Evolutionary conservation across 1,140 invertebrate genomes (phyloP), one percentile per base, ranked within the genome.

Genomic region (Leptinotarsa defecta): DNA sequence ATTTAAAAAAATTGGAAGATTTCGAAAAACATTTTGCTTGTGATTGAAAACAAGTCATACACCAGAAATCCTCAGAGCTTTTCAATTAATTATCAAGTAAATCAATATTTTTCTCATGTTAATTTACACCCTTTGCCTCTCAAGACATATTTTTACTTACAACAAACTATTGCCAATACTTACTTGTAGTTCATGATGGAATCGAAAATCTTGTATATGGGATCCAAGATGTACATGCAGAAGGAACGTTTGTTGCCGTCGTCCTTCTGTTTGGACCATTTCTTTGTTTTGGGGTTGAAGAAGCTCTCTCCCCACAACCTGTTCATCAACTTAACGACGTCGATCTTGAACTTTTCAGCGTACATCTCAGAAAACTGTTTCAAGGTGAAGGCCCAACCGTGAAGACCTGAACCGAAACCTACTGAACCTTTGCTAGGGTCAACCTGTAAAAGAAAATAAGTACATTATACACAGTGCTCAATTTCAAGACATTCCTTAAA

Each of bases 361-460:
- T 99, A 99, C 93, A 99, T 98, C 87, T 99, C 97, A 73, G 98
- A 92, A 89, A 99, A 99, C 89, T 99, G 97, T 89, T 99, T 99
- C 61, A 99, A 89, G 70, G 98, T 99, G 86, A 99, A 99, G 71
- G 98, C 98, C 98, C 98, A 99, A 72, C 98, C 98, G 86, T 99
- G 98, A 70, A 99, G 94, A 84, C 95, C 98, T 52, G 98, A 99
- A 77, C 98, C 98, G 87, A 99, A 99, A 86, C 98, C 98, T 78
- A 99, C 98, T 77, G 96, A 99, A 84, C 98, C 98, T 88, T 96
- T 96, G 87, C 95, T 95, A 72, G 97, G 97, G 86, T 98, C 96
- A 81, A 99, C 91, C 91, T 92, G 75, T 65, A 85, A 74, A 76
- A 80, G 77, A 64, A 27, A 74, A 69, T 2, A 69, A 61, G 8